These are phyloP conservation scores for Cephalophus harveyi DNA, from an alignment of 2,113 vertebrate genomes.

Conservation along the genomic window DNA sequence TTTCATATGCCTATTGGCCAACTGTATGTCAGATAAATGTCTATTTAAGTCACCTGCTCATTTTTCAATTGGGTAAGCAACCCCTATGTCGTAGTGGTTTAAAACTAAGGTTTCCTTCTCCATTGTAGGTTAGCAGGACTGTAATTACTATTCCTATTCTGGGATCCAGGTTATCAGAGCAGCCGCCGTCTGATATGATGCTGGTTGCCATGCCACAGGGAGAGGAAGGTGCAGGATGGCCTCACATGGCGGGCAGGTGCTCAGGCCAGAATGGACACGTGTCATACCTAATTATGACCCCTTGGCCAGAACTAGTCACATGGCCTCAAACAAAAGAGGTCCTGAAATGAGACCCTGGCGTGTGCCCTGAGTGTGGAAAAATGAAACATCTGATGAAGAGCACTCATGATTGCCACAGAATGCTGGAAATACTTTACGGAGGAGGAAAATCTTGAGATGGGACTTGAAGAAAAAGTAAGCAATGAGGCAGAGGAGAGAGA, in stretches of 20 bases:
- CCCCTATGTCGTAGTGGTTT: background rate
- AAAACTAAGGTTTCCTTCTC: background rate
- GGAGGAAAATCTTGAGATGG: background rate
- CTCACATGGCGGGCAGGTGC: background rate
- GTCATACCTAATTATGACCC: background rate
- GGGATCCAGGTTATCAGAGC: background rate
- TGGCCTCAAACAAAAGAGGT: background rate
- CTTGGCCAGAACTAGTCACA: background rate
- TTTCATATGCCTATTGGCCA: background rate
- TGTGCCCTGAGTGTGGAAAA: background rate
- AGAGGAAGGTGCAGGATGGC: background rate
- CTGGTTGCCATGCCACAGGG: background rate
- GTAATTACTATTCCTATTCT: background rate
- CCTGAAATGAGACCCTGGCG: rapidly evolving
- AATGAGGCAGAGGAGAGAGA: background rate
- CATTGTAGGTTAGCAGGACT: background rate
- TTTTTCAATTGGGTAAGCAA: background rate
- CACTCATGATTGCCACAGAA: background rate
- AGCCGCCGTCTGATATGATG: background rate
- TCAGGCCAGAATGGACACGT: background rate
- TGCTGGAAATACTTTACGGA: background rate
- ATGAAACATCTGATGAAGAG: background rate
- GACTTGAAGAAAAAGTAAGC: background rate
- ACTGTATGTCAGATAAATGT: background rate
- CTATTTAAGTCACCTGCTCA: background rate